Percentiles rank a stretch among this genome's conserved stretches.
phyloP scores from a whole-genome alignment of 2,113 vertebrate species.

The Sylvia atricapilla region DNA sequence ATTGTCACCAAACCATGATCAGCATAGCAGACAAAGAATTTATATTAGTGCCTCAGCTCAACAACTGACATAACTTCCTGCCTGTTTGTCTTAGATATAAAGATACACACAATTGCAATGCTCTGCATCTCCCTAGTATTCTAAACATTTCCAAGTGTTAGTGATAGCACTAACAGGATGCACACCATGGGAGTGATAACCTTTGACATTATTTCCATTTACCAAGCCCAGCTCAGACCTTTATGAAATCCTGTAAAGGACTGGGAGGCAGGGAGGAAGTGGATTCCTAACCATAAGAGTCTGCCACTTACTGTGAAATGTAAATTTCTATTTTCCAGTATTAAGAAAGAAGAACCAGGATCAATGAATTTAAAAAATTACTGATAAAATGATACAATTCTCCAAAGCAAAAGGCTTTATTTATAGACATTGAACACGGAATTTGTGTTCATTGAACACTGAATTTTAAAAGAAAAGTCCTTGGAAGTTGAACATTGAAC shows the following conservation, averaged over 20 bases:
- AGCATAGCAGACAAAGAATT: background rate
- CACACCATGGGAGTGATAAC: background rate
- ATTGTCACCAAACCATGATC: background rate
- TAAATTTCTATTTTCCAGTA: background rate
- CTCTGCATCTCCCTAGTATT: background rate
- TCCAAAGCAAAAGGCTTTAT: background rate
- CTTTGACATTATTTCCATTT: background rate
- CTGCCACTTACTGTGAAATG: background rate
- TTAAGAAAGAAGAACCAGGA: background rate
- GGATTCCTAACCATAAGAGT: background rate
- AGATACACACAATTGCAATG: background rate
- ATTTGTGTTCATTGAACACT: background rate
- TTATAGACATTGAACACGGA: background rate
- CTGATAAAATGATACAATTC: background rate
- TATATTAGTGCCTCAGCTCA: background rate
- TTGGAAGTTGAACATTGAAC: background rate
- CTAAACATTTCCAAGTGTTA: background rate
- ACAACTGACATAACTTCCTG: background rate
- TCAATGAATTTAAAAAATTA: background rate
- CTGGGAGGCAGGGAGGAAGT: background rate
- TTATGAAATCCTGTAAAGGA: background rate
- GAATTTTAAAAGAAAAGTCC: background rate
- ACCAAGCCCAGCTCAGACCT: background rate
- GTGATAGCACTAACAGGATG: background rate
- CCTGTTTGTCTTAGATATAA: background rate